Conservation (phyloP, 2,797 vertebrate species). For the Stomatorhinus walkeri region DNA sequence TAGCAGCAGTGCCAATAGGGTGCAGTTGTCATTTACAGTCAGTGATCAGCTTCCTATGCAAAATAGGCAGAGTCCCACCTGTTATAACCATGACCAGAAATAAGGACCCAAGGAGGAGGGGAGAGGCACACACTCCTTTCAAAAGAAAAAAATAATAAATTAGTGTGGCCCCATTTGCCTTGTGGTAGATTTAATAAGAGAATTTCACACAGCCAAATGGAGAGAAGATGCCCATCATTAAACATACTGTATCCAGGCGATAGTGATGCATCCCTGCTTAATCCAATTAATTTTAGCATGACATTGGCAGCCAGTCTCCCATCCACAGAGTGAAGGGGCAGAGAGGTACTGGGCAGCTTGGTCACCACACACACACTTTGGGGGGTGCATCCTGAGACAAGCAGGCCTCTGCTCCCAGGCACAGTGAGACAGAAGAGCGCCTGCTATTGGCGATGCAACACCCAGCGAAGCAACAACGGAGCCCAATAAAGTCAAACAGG, state of each 20-base stretch:
- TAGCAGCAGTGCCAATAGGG: not conserved
- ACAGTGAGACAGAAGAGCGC: not conserved
- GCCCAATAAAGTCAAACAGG: not conserved
- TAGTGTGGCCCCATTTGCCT: constrained; percentile 47
- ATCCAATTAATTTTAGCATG: constrained; percentile 54
- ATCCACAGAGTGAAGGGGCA: constrained; percentile 18
- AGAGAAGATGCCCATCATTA: constrained; percentile 59
- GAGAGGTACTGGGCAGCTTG: constrained; percentile 12
- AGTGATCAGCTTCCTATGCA: not conserved
- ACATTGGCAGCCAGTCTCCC: constrained; percentile 47
- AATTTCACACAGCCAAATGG: constrained; percentile 53
- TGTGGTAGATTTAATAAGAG: constrained; percentile 53
- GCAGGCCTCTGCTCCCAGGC: not conserved
- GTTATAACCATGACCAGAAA: not conserved
- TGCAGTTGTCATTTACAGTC: not conserved
- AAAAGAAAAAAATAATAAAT: constrained; percentile 8
- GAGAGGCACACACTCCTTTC: constrained; percentile 19
- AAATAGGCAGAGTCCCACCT: not conserved
- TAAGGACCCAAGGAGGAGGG: constrained; percentile 28
- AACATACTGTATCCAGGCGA: constrained; percentile 23
- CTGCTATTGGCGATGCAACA: not conserved
- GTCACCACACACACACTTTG: constrained; percentile 33
- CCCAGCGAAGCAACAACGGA: not conserved
- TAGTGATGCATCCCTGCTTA: constrained; percentile 44
- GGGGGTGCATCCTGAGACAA: not conserved